phyloP scores from a whole-genome alignment of 1,140 invertebrate species.

The Trialeurodes vaporariorum region DNA sequence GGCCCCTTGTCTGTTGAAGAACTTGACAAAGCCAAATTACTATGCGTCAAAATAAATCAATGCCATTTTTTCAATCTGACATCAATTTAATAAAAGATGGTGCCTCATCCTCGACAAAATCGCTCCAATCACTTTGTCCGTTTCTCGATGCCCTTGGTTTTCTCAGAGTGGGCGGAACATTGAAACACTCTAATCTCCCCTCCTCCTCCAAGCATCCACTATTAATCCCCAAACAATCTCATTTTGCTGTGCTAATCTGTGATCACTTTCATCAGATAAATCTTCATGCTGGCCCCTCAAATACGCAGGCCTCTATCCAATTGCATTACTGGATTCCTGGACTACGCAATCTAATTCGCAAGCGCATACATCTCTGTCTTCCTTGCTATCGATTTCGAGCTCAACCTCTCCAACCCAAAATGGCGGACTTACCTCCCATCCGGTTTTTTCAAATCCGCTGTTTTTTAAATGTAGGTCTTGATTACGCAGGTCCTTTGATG shows the following conservation, averaged over 20 bases:
- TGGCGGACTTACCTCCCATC: conserved; percentile 7
- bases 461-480: background rate
- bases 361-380: no score
- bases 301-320: no score
- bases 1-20: no score
- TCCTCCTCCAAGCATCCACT: background rate
- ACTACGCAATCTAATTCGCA: background rate
- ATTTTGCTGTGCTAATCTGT: background rate
- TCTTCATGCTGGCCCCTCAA: background rate
- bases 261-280: background rate
- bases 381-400: conserved; percentile 20
- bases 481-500: conserved; percentile 20
- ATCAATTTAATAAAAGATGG: no score
- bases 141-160: background rate
- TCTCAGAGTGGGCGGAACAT: background rate
- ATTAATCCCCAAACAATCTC: background rate
- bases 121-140: background rate
- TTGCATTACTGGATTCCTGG: conserved; percentile 1
- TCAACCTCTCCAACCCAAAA: conserved; percentile 7
- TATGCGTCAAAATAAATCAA: no score
- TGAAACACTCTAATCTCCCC: background rate
- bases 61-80: no score
- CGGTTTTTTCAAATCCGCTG: background rate
- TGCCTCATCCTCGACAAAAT: background rate
- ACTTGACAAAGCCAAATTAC: no score